Evolutionary conservation across 2,113 vertebrate genomes (phyloP).

Genomic region (Mystacornis crossleyi): DNA sequence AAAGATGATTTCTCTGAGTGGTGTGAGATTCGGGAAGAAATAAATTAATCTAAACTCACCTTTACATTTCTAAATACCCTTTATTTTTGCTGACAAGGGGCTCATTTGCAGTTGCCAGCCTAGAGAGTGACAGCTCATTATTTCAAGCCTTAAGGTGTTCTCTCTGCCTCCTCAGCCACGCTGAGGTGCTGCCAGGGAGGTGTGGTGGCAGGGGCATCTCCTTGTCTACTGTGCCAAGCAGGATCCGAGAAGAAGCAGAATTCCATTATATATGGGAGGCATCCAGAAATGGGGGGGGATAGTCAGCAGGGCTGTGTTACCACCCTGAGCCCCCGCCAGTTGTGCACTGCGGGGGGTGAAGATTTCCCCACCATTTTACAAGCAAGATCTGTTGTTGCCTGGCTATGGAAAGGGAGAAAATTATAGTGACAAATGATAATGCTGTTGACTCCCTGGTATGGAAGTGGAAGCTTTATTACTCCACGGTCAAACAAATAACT

Average conservation of each 20-base stretch:
- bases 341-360: not conserved
- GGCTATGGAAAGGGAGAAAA: not conserved
- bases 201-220: not conserved
- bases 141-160: not conserved
- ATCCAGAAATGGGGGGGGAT: not conserved
- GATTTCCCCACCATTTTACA: not conserved
- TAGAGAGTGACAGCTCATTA: not conserved
- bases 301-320: not conserved
- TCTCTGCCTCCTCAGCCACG: not conserved
- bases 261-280: not conserved
- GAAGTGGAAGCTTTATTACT: constrained; percentile 19
- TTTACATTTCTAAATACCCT: not conserved
- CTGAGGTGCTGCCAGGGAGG: not conserved
- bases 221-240: not conserved
- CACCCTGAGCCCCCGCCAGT: not conserved
- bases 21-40: not conserved
- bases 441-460: constrained; percentile 13
- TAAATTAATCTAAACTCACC: not conserved
- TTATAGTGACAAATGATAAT: constrained; percentile 36
- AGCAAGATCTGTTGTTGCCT: not conserved
- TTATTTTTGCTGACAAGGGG: not conserved
- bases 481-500: constrained; percentile 19
- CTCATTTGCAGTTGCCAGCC: not conserved
- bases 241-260: not conserved
- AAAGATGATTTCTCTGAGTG: not conserved